These are phyloP conservation scores for Melanotaenia duboulayi DNA, from an alignment of 2,113 vertebrate genomes.

Conservation along the genomic window DNA sequence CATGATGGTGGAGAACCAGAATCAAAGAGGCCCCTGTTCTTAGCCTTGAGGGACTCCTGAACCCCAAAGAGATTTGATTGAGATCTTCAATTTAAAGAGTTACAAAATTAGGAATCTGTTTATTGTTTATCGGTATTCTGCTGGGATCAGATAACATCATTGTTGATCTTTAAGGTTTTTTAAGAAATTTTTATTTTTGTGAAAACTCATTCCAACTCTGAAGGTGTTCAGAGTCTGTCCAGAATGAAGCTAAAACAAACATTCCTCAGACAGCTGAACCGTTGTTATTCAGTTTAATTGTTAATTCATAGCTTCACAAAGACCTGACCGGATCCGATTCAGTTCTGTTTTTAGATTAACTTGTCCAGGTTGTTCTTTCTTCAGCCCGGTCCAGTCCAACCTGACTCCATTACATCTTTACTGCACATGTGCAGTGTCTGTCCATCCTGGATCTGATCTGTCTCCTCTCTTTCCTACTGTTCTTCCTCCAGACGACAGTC, in stretches of 20 bases:
- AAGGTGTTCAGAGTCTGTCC: constrained; percentile 21
- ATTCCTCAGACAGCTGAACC: no score
- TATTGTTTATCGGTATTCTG: no score
- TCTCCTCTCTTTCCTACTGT: background rate
- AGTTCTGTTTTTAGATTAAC: background rate
- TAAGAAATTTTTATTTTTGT: no score
- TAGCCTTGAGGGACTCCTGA: background rate
- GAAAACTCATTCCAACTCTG: background rate
- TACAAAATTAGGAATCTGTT: no score
- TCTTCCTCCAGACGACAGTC: constrained; percentile 89
- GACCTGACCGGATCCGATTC: background rate
- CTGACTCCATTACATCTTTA: background rate
- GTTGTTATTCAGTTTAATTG: background rate
- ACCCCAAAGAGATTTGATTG: background rate
- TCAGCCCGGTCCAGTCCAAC: background rate
- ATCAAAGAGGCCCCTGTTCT: background rate
- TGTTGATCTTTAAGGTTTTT: no score
- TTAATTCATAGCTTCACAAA: background rate
- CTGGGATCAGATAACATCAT: no score
- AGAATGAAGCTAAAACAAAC: constrained; percentile 5
- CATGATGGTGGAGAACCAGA: no score
- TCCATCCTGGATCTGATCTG: constrained; percentile 10
- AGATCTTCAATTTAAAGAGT: no score
- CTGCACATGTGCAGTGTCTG: background rate
- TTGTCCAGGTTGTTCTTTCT: background rate